A percentile compares a stretch with the other conserved stretches of the same genome.
phyloP scores from a whole-genome alignment of 2,797 vertebrate species.

The Denticeps clupeoides region DNA sequence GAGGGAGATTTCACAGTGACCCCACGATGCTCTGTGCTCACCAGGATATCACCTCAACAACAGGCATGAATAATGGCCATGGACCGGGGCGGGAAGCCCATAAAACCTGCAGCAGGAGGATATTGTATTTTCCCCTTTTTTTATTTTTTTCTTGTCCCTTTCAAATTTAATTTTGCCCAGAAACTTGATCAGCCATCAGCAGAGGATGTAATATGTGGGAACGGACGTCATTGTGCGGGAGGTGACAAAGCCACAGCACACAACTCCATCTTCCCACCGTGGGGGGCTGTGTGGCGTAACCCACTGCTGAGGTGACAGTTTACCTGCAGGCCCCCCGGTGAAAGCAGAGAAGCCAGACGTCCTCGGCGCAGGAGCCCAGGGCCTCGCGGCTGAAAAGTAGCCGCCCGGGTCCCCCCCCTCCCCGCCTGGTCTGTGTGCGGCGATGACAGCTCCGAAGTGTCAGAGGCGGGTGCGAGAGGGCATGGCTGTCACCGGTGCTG shows the following conservation, averaged over 20 bases:
- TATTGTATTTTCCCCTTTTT: no score
- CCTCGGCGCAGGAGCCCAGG: slow-evolving; percentile 32
- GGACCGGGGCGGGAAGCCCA: no score
- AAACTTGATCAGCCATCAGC: slow-evolving; percentile 46
- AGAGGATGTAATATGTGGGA: slow-evolving; percentile 33
- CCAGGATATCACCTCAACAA: slow-evolving; percentile 50
- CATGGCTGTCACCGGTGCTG: slow-evolving; percentile 16
- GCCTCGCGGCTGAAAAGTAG: slow-evolving; percentile 24
- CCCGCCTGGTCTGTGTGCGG: slow-evolving; percentile 26
- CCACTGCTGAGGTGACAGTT: slow-evolving; percentile 19
- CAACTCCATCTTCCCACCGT: slow-evolving; percentile 17
- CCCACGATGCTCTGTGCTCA: slow-evolving; percentile 52
- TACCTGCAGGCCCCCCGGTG: slow-evolving; percentile 21
- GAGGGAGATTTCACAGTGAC: slow-evolving; percentile 59
- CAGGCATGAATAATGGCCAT: slow-evolving; percentile 54
- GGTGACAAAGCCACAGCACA: slow-evolving; percentile 31
- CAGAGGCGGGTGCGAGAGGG: slow-evolving; percentile 12
- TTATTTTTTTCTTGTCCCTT: no score
- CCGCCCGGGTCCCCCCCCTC: slow-evolving; percentile 19
- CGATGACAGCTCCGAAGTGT: slow-evolving; percentile 36
- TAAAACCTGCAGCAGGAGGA: no score
- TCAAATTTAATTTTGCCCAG: no score
- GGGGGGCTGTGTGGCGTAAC: slow-evolving; percentile 20
- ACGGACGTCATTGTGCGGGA: slow-evolving; percentile 41
- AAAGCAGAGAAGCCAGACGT: slow-evolving; percentile 18